Percentiles rank a stretch among this genome's conserved stretches.
Conservation (phyloP, 2,797 vertebrate genomes). For the Acanthurus tractus region DNA sequence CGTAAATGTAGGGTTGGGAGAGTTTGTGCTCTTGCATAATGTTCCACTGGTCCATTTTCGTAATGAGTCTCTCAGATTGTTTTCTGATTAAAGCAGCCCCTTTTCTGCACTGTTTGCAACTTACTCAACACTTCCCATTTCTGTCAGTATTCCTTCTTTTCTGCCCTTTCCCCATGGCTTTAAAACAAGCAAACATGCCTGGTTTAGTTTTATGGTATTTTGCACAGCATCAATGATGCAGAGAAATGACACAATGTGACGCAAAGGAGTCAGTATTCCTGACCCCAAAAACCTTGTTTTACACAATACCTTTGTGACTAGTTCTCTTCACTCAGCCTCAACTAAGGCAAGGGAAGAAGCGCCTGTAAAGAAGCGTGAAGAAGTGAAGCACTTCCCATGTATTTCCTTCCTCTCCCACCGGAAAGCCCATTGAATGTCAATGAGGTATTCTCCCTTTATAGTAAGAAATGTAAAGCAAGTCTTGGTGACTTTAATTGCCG, state of each 20-base stretch:
- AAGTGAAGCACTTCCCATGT: conserved; percentile 45
- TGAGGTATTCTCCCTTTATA: conserved; percentile 34
- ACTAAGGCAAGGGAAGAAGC: conserved; percentile 46
- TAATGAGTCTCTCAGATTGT: conserved; percentile 16
- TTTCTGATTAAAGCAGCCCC: conserved; percentile 38
- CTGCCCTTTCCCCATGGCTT: conserved; percentile 21
- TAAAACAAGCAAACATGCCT: conserved; percentile 61
- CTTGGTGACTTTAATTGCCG: not conserved
- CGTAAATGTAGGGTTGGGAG: conserved; percentile 41
- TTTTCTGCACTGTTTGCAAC: conserved; percentile 33
- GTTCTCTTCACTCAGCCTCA: conserved; percentile 57
- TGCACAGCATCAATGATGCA: conserved; percentile 59
- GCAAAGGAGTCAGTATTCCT: conserved; percentile 47
- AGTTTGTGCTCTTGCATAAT: conserved; percentile 47
- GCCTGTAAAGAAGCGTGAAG: conserved; percentile 44
- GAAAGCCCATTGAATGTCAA: conserved; percentile 42
- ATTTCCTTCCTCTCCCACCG: conserved; percentile 39
- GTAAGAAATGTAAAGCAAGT: conserved; percentile 27
- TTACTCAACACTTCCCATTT: conserved; percentile 50
- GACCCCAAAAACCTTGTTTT: conserved; percentile 49
- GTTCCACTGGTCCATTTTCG: conserved; percentile 39
- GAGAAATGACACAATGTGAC: conserved; percentile 71
- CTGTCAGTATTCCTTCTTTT: conserved; percentile 25
- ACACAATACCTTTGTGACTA: conserved; percentile 67
- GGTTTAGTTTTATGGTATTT: conserved; percentile 63